Conservation (phyloP, 2,113 vertebrate species). For the Acanthisitta chloris region DNA sequence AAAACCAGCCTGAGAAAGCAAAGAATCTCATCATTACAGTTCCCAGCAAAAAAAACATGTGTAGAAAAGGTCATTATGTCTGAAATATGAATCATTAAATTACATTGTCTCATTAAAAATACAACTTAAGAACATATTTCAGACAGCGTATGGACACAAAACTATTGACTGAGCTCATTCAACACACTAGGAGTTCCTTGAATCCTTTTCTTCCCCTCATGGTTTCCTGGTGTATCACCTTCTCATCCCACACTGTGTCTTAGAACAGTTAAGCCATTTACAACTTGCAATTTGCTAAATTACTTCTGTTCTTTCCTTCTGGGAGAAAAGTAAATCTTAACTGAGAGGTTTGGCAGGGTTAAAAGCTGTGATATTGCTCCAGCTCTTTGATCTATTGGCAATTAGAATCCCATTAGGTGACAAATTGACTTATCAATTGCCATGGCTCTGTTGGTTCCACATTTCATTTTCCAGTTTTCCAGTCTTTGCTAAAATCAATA, state of each 20-base stretch:
- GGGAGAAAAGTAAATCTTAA: neutral
- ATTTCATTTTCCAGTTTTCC: neutral
- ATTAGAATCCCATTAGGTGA: neutral
- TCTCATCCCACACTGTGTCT: neutral
- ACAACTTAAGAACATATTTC: neutral
- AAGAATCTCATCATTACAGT: neutral
- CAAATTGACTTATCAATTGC: neutral
- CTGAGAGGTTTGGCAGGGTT: neutral
- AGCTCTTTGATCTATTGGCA: neutral
- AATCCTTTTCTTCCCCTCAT: neutral
- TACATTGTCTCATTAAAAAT: neutral
- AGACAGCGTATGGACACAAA: neutral
- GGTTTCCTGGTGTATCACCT: neutral
- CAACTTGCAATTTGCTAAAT: constrained; percentile 1
- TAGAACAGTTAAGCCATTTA: neutral
- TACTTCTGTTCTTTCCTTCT: neutral
- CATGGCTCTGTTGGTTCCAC: neutral
- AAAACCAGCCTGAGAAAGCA: neutral
- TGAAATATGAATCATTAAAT: neutral
- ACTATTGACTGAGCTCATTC: neutral
- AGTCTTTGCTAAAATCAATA: neutral
- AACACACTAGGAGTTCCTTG: neutral
- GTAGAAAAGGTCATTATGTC: neutral
- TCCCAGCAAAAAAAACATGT: neutral
- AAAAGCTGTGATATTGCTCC: neutral